A percentile compares a stretch with the other conserved stretches of the same genome.
phyloP scores from a whole-genome alignment of 1,140 invertebrate genomes.

The Meloidogyne exigua region DNA sequence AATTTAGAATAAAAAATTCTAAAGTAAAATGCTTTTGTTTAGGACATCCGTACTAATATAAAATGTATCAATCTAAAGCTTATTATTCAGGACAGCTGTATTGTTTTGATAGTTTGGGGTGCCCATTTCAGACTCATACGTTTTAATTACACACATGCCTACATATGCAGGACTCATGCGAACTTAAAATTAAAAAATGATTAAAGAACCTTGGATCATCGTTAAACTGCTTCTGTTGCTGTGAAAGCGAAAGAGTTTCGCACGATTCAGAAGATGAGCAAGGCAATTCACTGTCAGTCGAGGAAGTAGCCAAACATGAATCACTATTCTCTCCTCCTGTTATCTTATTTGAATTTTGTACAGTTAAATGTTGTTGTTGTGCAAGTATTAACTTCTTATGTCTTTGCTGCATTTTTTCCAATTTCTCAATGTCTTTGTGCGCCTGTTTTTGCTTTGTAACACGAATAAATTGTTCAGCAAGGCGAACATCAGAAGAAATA shows the following conservation, averaged over 20 bases:
- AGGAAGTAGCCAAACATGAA: not conserved
- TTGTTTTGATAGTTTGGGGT: no score
- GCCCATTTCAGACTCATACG: no score
- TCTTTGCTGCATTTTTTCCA: constrained; percentile 30
- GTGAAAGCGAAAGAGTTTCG: not conserved
- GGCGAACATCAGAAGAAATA: constrained; percentile 16
- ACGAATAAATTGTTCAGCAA: constrained; percentile 42
- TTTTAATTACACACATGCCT: no score
- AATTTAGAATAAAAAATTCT: no score
- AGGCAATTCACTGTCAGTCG: not conserved
- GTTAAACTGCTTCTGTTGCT: not conserved
- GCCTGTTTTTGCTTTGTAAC: constrained; percentile 43
- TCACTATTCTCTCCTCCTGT: not conserved
- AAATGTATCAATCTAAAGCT: no score
- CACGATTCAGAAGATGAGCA: constrained; percentile 2
- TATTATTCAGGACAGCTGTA: no score
- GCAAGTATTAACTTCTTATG: constrained; percentile 20
- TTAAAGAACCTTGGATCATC: constrained; percentile 9
- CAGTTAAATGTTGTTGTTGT: constrained; percentile 4
- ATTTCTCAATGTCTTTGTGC: constrained; percentile 42
- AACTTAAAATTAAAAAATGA: no score
- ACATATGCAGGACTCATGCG: no score
- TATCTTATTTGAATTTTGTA: not conserved
- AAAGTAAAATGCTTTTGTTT: no score
- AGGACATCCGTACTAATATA: no score